These are phyloP conservation scores for Rhorus exstirpatorius DNA, from an alignment of 2,888 invertebrate species.

Conservation along the genomic window DNA sequence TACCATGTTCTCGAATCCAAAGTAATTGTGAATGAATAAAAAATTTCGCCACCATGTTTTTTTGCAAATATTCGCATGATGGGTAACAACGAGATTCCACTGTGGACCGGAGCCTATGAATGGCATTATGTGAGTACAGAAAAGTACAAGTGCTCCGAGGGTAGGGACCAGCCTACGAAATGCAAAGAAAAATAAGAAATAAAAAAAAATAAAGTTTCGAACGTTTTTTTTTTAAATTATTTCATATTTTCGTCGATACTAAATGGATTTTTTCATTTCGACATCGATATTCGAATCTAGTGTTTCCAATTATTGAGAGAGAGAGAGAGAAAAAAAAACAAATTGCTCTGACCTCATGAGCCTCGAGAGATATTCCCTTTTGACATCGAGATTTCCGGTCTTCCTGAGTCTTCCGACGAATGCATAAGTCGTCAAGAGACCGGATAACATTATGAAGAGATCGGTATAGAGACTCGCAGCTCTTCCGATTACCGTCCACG, in stretches of 20 bases:
- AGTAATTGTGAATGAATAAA: conserved; percentile 91
- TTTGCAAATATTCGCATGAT: conserved; percentile 90
- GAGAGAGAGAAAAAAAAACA: neutral
- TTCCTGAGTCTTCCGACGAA: conserved; percentile 88
- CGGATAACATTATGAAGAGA: conserved; percentile 91
- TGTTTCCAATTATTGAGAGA: too few species aligned
- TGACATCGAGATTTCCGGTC: conserved; percentile 87
- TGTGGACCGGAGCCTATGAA: conserved; percentile 89
- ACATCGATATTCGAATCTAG: too few species aligned
- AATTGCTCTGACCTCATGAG: conserved; percentile 86
- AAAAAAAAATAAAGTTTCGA: conserved; percentile 28
- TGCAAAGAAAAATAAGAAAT: neutral
- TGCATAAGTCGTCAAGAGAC: conserved; percentile 89
- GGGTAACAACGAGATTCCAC: conserved; percentile 90
- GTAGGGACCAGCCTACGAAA: conserved; percentile 88
- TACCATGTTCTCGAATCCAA: conserved; percentile 91
- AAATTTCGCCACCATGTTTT: conserved; percentile 91
- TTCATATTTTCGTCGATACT: neutral
- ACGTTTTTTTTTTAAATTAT: neutral
- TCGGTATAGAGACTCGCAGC: conserved; percentile 91
- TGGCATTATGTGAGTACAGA: conserved; percentile 90
- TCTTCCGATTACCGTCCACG: conserved; percentile 90
- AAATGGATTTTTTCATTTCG: too few species aligned
- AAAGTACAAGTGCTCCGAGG: conserved; percentile 89
- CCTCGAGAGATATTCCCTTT: conserved; percentile 89